These are phyloP conservation scores for Mergus octosetaceus DNA, from an alignment of 2,797 vertebrate genomes.

Conservation along the genomic window DNA sequence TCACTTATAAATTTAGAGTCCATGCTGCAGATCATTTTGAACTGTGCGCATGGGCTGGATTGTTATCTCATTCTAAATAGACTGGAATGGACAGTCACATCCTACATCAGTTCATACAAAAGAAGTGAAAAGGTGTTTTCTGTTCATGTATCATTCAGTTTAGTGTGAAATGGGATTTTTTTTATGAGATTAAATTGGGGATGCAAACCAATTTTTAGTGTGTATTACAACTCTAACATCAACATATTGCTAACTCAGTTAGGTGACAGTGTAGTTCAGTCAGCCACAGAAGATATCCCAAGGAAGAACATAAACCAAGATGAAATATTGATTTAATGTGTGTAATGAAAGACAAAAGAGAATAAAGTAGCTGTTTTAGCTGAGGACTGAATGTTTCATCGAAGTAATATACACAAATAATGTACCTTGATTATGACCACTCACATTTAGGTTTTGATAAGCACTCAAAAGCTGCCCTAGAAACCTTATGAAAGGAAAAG, in stretches of 20 bases:
- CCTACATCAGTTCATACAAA: background rate
- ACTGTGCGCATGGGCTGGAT: background rate
- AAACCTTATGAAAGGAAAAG: background rate
- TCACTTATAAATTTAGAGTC: constrained; percentile 64
- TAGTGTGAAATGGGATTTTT: constrained; percentile 45
- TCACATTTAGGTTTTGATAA: background rate
- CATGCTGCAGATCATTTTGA: constrained; percentile 55
- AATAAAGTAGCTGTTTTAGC: background rate
- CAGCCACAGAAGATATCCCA: background rate
- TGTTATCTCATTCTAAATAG: constrained; percentile 30
- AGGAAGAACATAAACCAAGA: background rate
- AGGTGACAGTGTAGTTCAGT: background rate
- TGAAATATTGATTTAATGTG: background rate
- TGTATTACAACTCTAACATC: background rate
- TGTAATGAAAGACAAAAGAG: background rate
- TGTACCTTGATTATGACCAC: background rate
- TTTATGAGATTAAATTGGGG: constrained; percentile 1
- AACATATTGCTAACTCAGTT: background rate
- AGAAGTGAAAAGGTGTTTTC: constrained; percentile 12
- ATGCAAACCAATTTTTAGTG: constrained; percentile 4
- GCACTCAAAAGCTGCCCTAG: background rate
- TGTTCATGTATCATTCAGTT: background rate
- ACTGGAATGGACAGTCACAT: constrained; percentile 11
- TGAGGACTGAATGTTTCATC: background rate
- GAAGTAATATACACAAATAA: background rate